Evolutionary conservation across 2,113 vertebrate species (phyloP), one percentile per base, ranked within the genome.

Genomic region (Brachyhypopomus gauderio): DNA sequence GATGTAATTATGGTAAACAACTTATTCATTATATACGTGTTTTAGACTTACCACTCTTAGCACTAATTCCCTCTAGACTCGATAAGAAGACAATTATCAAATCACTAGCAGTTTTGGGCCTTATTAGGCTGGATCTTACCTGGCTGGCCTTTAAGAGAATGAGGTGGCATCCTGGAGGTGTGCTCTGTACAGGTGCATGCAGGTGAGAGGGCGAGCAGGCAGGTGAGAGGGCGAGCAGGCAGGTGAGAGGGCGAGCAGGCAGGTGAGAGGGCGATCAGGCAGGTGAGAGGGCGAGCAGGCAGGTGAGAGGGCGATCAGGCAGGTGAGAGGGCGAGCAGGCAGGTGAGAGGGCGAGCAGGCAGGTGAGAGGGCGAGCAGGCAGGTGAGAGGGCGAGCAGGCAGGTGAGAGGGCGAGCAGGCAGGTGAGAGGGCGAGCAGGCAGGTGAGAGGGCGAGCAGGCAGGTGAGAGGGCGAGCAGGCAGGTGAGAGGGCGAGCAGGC

Each of bases 121-220:
- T 52, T 52, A 1, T 4, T 20, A 16, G 1, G 3, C 27, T 16
- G 1, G 12, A 19, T 8, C 1, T 16, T 2, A 41, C 71, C 38
- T 17, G 60, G 0, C 34, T 2, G n/a, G 59, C 25, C 2, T 66
- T 48, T 75, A 62, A 80, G 20, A 72, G 66, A 72, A 85, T 63
- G 36, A 55, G 52, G 71, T 66, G n/a, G 74, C 36, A 84, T 67
- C 78, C 62, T 64, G 77, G 77, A 83, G 77, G 86, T 76, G 80
- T 83, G 83, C 63, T 77, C 70, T 58, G 72, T 20, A 48, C 5
- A 76, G 83, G 85, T 86, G 89, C 72, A 52, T 81, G 85, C 69
- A 87, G 85, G 82, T 84, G 60, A 85, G 56, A 69, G 30, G 60
- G 9, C 8, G n/a, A 9, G 5, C 60, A 45, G 2, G 41, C n/a